Conservation (phyloP, 2,888 invertebrate genomes). For the Cordilura impudica region DNA sequence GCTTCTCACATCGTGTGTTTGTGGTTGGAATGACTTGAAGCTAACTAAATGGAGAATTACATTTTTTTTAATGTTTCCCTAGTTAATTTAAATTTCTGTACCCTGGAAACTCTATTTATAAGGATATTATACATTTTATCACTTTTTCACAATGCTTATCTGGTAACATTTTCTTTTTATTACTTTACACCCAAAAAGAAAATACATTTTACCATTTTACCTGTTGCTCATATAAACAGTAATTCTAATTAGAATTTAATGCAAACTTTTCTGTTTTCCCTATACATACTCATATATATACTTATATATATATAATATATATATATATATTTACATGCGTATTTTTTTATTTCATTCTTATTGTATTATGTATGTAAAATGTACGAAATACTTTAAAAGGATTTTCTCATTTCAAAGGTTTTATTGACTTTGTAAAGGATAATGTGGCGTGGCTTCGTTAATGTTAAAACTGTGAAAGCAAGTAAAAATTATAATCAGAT, state of each 20-base stretch:
- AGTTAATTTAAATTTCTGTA: no score
- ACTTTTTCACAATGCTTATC: background rate
- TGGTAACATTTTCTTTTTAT: background rate
- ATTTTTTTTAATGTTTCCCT: no score
- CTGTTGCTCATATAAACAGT: slow-evolving; percentile 35
- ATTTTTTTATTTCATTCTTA: background rate
- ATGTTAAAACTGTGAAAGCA: background rate
- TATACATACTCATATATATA: background rate
- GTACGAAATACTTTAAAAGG: background rate
- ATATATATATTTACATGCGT: no score
- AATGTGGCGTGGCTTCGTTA: background rate
- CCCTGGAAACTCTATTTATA: slow-evolving; percentile 5
- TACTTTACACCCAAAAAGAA: background rate
- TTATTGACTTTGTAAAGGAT: background rate
- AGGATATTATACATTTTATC: slow-evolving; percentile 3
- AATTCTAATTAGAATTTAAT: slow-evolving; percentile 49
- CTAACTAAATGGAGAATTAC: no score
- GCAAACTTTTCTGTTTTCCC: slow-evolving; percentile 18
- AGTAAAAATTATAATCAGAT: slow-evolving; percentile 2
- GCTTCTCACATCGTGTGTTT: no score
- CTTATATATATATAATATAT: no score
- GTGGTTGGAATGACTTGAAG: no score
- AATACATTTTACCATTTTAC: background rate
- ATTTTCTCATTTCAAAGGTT: background rate
- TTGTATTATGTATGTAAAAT: slow-evolving; percentile 11